Conservation (phyloP, 2,888 invertebrate species). For the Rhyacophila evoluta region DNA sequence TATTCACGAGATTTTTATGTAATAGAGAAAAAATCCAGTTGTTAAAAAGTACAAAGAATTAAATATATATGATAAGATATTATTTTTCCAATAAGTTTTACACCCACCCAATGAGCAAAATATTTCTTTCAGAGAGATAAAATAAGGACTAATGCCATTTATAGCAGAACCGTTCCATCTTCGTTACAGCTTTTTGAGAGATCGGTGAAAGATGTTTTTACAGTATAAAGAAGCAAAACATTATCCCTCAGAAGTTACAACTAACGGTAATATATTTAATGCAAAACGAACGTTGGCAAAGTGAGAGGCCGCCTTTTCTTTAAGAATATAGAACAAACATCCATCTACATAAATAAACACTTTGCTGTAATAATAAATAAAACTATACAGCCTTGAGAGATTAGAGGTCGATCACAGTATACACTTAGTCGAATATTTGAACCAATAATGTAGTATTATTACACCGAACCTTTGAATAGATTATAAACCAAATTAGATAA, state of each 20-base stretch:
- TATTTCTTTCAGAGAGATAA: background rate
- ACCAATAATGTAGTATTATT: no score
- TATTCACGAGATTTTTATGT: no score
- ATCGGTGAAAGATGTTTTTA: constrained; percentile 33
- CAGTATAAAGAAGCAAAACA: constrained; percentile 40
- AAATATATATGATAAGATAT: no score
- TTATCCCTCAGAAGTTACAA: background rate
- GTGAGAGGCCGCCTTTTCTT: constrained; percentile 3
- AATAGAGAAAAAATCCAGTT: no score
- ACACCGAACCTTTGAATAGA: no score
- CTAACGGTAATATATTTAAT: background rate
- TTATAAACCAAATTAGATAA: no score
- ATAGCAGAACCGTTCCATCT: constrained; percentile 8
- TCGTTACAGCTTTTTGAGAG: constrained; percentile 11
- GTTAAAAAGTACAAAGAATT: no score
- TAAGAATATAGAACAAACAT: background rate
- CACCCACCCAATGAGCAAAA: background rate
- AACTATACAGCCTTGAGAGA: no score
- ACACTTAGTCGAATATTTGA: no score
- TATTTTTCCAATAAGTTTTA: background rate
- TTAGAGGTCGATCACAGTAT: no score
- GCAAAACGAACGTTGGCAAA: background rate
- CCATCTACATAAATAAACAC: background rate
- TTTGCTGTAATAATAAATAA: no score
- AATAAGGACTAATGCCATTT: background rate